These are phyloP conservation scores for Balanococcus diminutus DNA, from an alignment of 2,888 invertebrate species.

Conservation along the genomic window DNA sequence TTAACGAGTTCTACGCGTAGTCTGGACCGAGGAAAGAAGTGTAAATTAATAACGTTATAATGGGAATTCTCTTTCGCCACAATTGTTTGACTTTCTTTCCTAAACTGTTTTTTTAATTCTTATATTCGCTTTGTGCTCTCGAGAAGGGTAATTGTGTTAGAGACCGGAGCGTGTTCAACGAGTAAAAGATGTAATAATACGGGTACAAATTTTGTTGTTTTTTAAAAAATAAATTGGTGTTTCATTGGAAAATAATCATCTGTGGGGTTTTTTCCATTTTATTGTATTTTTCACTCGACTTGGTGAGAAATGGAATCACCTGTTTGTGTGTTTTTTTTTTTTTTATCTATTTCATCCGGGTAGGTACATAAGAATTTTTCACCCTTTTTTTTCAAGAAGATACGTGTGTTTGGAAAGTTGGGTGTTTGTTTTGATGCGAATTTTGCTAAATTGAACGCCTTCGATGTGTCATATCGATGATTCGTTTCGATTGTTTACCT, in stretches of 20 bases:
- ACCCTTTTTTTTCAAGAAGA: not conserved
- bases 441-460: not conserved
- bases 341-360: not conserved
- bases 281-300: not conserved
- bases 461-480: not conserved
- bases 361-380: not conserved
- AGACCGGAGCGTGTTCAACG: not conserved
- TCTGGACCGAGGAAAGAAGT: not conserved
- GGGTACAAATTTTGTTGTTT: not conserved
- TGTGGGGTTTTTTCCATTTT: not conserved
- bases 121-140: no score
- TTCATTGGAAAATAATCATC: not conserved
- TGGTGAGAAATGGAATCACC: not conserved
- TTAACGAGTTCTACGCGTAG: slow-evolving; percentile 7
- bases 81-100: not conserved
- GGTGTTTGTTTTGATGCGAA: not conserved
- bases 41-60: not conserved
- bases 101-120: not conserved
- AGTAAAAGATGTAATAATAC: not conserved
- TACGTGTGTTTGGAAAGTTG: not conserved
- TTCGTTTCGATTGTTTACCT: not conserved
- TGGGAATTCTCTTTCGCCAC: not conserved
- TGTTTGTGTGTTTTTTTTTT: not conserved
- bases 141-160: not conserved
- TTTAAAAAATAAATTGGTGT: not conserved